These are phyloP conservation scores for Macrobrachium rosenbergii DNA, from an alignment of 1,140 invertebrate genomes.

Conservation along the genomic window DNA sequence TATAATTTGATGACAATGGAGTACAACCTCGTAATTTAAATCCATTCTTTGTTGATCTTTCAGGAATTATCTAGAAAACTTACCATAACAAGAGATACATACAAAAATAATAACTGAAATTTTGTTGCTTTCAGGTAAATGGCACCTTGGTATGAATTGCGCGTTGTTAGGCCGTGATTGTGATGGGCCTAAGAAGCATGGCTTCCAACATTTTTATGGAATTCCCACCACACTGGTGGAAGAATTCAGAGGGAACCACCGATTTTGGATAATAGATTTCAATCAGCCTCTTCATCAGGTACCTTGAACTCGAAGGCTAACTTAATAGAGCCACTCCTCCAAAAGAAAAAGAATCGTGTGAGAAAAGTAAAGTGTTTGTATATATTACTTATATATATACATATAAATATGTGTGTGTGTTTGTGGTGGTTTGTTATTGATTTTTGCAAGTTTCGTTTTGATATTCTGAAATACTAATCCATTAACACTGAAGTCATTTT, in stretches of 20 bases:
- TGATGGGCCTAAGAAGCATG: constrained; percentile 72
- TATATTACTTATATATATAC: background rate
- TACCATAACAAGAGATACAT: too few relatives aligned
- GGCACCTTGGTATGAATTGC: constrained; percentile 72
- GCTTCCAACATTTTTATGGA: constrained; percentile 73
- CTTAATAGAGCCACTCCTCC: background rate
- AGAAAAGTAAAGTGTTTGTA: background rate
- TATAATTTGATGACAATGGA: too few relatives aligned
- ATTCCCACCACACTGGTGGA: constrained; percentile 71
- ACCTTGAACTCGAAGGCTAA: background rate
- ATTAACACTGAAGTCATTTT: too few relatives aligned
- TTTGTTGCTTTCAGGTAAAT: constrained; percentile 67
- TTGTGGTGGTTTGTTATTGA: too few relatives aligned
- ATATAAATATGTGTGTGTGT: background rate
- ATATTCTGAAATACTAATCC: too few relatives aligned
- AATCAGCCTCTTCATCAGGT: constrained; percentile 31
- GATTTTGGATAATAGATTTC: constrained; percentile 42
- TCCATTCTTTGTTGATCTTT: too few relatives aligned
- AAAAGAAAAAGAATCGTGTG: background rate
- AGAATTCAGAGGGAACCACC: constrained; percentile 68
- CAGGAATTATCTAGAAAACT: too few relatives aligned
- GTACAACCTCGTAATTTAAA: too few relatives aligned
- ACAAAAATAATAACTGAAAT: too few relatives aligned
- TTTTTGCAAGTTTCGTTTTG: too few relatives aligned
- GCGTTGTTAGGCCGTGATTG: constrained; percentile 66